Percentiles rank a stretch among this genome's conserved stretches.
Conservation (phyloP, 2,797 vertebrate species). For the Hydrolagus colliei region DNA sequence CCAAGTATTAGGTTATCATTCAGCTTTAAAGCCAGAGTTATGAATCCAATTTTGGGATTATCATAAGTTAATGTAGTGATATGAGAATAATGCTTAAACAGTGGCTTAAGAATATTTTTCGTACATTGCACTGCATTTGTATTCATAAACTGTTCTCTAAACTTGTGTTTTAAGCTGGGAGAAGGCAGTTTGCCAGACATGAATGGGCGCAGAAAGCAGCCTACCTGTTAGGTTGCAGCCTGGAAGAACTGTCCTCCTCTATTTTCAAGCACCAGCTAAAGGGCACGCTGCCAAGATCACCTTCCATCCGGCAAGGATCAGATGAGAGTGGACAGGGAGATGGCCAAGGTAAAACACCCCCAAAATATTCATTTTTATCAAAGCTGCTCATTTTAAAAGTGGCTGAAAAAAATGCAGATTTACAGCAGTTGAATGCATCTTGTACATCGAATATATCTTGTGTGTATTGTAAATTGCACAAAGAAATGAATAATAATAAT, state of each 20-base stretch:
- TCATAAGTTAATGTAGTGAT: neutral
- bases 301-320: constrained; percentile 82
- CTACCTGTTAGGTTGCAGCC: constrained; percentile 84
- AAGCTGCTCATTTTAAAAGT: neutral
- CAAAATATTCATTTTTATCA: neutral
- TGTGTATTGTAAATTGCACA: neutral
- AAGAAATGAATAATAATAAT: too few species aligned
- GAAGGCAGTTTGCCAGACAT: constrained; percentile 88
- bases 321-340: constrained; percentile 71
- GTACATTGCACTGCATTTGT: neutral
- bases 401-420: too few species aligned
- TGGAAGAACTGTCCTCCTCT: constrained; percentile 88
- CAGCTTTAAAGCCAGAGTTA: too few species aligned
- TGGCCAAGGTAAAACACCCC: constrained; percentile 57
- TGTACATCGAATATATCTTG: neutral
- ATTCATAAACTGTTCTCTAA: neutral
- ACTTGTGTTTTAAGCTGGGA: constrained; percentile 62
- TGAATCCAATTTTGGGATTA: too few species aligned
- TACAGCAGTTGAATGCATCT: too few species aligned
- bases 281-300: constrained; percentile 76
- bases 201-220: constrained; percentile 97
- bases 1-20: too few species aligned
- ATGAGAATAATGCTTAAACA: neutral
- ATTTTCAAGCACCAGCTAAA: constrained; percentile 90
- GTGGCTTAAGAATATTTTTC: neutral